phyloP scores from a whole-genome alignment of 2,797 vertebrate species.

The Eulemur mongoz region DNA sequence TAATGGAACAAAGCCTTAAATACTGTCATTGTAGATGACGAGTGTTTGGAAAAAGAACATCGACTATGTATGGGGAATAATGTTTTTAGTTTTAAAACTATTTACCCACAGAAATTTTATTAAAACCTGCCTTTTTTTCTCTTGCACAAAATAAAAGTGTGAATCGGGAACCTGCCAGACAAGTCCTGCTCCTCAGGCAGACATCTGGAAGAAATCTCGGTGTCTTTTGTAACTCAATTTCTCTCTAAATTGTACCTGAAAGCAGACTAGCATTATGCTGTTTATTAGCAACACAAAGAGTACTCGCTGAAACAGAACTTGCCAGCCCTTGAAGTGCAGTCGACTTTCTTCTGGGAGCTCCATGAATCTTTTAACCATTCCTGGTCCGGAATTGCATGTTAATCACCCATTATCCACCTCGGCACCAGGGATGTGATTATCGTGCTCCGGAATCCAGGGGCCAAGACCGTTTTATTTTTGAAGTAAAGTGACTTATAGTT shows the following conservation, averaged over 20 bases:
- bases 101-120: neutral
- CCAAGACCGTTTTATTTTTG: neutral
- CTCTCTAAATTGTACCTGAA: slow-evolving; percentile 49
- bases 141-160: neutral
- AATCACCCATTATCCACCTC: neutral
- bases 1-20: neutral
- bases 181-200: neutral
- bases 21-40: neutral
- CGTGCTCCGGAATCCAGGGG: neutral
- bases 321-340: neutral
- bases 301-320: neutral
- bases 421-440: neutral
- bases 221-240: slow-evolving; percentile 34
- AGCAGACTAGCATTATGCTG: neutral
- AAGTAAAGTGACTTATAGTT: neutral
- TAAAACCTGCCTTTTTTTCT: neutral
- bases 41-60: neutral
- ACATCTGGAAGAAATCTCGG: neutral
- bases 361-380: neutral
- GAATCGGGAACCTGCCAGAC: neutral
- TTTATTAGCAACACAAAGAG: slow-evolving; percentile 36
- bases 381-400: neutral
- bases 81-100: neutral
- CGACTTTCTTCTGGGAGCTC: neutral
- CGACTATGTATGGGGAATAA: neutral